These are phyloP conservation scores for Helleia helle DNA, from an alignment of 2,888 invertebrate genomes.

Conservation along the genomic window DNA sequence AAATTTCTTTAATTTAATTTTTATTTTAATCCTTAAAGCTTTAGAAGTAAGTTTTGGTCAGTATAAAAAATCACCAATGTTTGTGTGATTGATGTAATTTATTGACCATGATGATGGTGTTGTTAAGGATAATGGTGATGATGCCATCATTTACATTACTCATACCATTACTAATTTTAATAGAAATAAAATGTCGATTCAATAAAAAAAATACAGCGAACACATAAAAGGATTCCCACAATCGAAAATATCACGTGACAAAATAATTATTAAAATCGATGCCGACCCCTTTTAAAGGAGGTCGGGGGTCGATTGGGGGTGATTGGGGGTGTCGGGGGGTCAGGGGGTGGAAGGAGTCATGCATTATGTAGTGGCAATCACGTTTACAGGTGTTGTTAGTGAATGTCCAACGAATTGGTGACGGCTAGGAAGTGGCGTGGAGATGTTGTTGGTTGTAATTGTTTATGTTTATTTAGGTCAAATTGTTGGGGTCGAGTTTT, in stretches of 20 bases:
- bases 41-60: too few relatives aligned
- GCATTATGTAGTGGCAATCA: conserved; percentile 70
- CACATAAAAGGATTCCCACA: not conserved
- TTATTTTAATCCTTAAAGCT: too few relatives aligned
- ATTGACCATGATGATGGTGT: too few relatives aligned
- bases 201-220: not conserved
- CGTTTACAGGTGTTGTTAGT: conserved; percentile 51
- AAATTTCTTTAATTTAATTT: too few relatives aligned
- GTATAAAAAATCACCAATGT: too few relatives aligned
- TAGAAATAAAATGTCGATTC: too few relatives aligned
- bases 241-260: conserved; percentile 8
- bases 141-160: too few relatives aligned
- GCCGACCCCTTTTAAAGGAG: conserved; percentile 11
- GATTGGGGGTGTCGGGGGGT: conserved; percentile 25
- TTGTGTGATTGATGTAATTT: too few relatives aligned
- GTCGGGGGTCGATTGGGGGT: conserved; percentile 12
- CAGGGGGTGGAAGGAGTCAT: conserved; percentile 18
- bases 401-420: conserved; percentile 42
- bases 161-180: too few relatives aligned
- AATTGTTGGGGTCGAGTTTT: too few relatives aligned
- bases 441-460: conserved; percentile 12
- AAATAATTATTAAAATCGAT: conserved; percentile 14
- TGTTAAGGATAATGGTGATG: too few relatives aligned
- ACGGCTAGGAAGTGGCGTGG: conserved; percentile 20
- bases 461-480: not conserved